These are phyloP conservation scores for Platyrinchus mystaceus DNA, from an alignment of 2,797 vertebrate species.

Conservation along the genomic window DNA sequence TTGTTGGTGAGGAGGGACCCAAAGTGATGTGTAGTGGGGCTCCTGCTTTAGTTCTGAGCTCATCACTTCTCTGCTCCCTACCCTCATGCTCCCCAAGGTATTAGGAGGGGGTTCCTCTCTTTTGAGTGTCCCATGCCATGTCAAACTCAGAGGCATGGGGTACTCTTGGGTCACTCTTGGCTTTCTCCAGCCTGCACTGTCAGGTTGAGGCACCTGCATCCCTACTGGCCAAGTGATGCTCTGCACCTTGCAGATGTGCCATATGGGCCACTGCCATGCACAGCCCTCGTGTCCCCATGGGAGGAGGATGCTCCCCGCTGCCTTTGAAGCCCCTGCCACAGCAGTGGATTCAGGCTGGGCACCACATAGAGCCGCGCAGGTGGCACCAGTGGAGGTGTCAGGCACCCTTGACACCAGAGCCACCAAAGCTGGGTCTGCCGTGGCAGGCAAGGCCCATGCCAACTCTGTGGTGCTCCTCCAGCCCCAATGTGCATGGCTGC, in stretches of 20 bases:
- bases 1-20: background rate
- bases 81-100: accelerated
- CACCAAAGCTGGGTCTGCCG: background rate
- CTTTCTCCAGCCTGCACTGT: background rate
- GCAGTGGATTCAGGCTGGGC: background rate
- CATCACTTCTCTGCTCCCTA: background rate
- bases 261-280: background rate
- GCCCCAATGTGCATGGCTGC: accelerated
- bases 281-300: background rate
- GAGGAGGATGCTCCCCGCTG: background rate
- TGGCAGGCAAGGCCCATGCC: background rate
- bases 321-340: accelerated
- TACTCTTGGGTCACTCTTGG: accelerated
- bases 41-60: background rate
- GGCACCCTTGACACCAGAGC: background rate
- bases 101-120: background rate
- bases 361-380: accelerated
- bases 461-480: background rate
- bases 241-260: background rate
- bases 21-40: accelerated
- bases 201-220: background rate
- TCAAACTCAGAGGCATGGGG: accelerated
- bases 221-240: slow-evolving; percentile 12
- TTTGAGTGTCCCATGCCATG: accelerated
- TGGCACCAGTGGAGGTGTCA: too few relatives aligned